These are phyloP conservation scores for Chymomyza costata DNA, from an alignment of 1,140 invertebrate genomes.

Conservation along the genomic window DNA sequence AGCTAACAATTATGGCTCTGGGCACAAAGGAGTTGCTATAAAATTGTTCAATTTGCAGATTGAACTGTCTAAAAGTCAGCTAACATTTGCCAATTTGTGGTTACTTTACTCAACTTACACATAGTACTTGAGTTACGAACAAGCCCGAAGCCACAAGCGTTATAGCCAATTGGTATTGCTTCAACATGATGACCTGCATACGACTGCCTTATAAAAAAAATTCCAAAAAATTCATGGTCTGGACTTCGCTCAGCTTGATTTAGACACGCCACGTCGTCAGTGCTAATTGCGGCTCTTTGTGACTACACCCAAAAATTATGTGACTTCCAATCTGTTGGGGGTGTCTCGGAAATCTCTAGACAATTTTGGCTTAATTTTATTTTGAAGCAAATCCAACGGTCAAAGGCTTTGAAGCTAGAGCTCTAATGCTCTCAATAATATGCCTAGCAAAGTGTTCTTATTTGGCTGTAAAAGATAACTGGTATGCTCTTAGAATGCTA, in stretches of 20 bases:
- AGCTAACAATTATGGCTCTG: conserved; percentile 31
- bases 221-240: no score
- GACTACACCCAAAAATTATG: neutral
- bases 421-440: neutral
- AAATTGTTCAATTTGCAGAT: conserved; percentile 40
- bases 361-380: neutral
- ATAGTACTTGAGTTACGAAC: neutral
- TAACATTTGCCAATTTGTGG: no score
- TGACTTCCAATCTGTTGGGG: no score
- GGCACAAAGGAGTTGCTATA: conserved; percentile 54
- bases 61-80: conserved; percentile 15
- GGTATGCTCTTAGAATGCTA: no score
- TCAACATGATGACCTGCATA: conserved; percentile 8
- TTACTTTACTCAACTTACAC: conserved; percentile 31
- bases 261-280: conserved; percentile 49
- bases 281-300: conserved; percentile 36
- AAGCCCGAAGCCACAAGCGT: conserved; percentile 5
- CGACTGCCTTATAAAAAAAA: no score
- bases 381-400: neutral
- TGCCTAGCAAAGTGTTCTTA: neutral
- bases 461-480: neutral
- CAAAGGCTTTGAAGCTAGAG: neutral
- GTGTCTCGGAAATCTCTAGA: no score
- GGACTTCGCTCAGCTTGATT: conserved; percentile 6
- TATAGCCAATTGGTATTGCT: conserved; percentile 4